Evolutionary conservation across 2,797 vertebrate species (phyloP).

Genomic region (Neostethus bicornis): DNA sequence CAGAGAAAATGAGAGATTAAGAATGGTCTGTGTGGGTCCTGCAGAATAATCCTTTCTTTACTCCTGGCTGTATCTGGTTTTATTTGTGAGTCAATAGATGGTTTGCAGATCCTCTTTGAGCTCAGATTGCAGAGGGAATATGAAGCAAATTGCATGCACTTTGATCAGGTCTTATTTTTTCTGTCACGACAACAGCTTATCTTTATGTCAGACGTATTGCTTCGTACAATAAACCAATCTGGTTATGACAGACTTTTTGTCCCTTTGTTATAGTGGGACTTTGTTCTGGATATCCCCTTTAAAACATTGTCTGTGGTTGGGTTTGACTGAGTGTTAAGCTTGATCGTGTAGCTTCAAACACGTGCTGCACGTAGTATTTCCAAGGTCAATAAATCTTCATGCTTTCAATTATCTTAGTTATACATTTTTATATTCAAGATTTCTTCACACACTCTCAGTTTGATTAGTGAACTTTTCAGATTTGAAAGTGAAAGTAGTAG

Average conservation of each 20-base stretch:
- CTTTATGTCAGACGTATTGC: slow-evolving; percentile 31
- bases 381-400: background rate
- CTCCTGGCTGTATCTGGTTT: slow-evolving; percentile 2
- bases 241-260: slow-evolving; percentile 23
- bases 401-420: background rate
- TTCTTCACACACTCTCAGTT: too few relatives aligned
- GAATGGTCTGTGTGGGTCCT: background rate
- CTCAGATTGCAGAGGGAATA: slow-evolving; percentile 24
- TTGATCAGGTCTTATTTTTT: slow-evolving; percentile 38
- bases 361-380: background rate
- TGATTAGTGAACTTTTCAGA: too few relatives aligned
- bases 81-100: background rate
- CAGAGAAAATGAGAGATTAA: too few relatives aligned
- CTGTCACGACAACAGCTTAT: slow-evolving; percentile 17
- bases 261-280: slow-evolving; percentile 25
- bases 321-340: slow-evolving; percentile 4
- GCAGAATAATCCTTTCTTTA: slow-evolving; percentile 5
- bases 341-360: background rate
- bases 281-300: slow-evolving; percentile 27
- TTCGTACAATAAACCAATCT: slow-evolving; percentile 33
- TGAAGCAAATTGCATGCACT: slow-evolving; percentile 39
- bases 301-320: background rate
- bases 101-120: slow-evolving; percentile 12
- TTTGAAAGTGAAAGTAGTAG: too few relatives aligned
- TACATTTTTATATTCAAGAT: background rate